Evolutionary conservation across 2,113 vertebrate species (phyloP).

Genomic region (Vireo altiloquus): DNA sequence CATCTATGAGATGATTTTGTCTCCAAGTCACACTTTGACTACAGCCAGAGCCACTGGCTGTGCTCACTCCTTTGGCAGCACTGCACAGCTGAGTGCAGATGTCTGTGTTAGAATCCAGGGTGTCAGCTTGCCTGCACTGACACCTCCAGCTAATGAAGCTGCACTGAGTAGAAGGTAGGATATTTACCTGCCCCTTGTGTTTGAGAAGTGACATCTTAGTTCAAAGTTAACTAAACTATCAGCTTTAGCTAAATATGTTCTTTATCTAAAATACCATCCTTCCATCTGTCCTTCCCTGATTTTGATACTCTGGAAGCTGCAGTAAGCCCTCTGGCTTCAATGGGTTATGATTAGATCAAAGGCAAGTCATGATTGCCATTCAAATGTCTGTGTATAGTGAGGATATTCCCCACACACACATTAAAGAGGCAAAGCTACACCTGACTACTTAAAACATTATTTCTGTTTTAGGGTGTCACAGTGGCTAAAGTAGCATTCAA

Average conservation of each 20-base stretch:
- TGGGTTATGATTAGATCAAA: neutral
- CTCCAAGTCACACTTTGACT: neutral
- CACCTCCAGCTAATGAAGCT: neutral
- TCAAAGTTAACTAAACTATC: neutral
- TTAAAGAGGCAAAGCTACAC: neutral
- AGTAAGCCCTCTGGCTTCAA: neutral
- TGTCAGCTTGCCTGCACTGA: neutral
- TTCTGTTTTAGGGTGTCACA: neutral
- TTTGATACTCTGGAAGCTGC: neutral
- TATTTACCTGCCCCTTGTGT: neutral
- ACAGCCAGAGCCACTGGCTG: neutral
- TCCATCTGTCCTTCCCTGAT: neutral
- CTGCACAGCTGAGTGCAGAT: neutral
- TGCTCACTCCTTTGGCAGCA: neutral
- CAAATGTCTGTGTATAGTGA: neutral
- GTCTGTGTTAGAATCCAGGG: neutral
- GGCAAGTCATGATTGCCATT: neutral
- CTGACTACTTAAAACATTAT: neutral
- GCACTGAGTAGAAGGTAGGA: neutral
- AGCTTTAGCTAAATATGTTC: neutral
- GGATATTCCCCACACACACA: neutral
- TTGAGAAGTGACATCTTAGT: neutral
- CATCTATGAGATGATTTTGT: neutral
- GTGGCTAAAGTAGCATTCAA: neutral
- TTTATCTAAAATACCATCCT: neutral